phyloP scores from a whole-genome alignment of 1,140 invertebrate genomes.

The Hyposmocoma kahamanoa region DNA sequence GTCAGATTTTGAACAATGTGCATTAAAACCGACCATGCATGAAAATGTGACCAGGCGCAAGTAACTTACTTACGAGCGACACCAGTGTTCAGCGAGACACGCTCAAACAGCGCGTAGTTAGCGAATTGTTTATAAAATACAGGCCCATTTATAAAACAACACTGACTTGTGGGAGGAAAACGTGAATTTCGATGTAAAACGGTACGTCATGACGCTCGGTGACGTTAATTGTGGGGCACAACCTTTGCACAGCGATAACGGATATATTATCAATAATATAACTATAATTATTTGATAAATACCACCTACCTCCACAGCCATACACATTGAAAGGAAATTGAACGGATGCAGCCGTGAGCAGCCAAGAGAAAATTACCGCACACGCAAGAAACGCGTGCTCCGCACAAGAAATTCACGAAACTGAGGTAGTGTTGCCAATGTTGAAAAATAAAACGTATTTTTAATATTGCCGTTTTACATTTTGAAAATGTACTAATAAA shows the following conservation, averaged over 20 bases:
- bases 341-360: conserved; percentile 71
- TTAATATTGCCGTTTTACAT: no score
- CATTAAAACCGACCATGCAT: no score
- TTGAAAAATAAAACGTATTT: no score
- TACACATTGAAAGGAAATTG: conserved; percentile 74
- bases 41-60: no score
- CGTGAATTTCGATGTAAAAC: conserved; percentile 25
- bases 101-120: no score
- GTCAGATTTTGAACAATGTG: no score
- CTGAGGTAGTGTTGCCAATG: conserved; percentile 33
- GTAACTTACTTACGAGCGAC: no score
- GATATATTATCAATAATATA: conserved; percentile 9
- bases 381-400: conserved; percentile 64
- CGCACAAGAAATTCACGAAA: conserved; percentile 51
- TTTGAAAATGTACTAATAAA: no score
- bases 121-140: conserved; percentile 5
- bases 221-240: conserved; percentile 42
- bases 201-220: conserved; percentile 32
- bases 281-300: conserved; percentile 6
- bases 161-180: not conserved
- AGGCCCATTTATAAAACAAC: not conserved
- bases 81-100: no score
- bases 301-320: conserved; percentile 72
- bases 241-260: conserved; percentile 27
- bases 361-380: conserved; percentile 57